Base-by-base conservation (phyloP, 2,888 invertebrate genomes). In the Asteroscopus sphinx region DNA sequence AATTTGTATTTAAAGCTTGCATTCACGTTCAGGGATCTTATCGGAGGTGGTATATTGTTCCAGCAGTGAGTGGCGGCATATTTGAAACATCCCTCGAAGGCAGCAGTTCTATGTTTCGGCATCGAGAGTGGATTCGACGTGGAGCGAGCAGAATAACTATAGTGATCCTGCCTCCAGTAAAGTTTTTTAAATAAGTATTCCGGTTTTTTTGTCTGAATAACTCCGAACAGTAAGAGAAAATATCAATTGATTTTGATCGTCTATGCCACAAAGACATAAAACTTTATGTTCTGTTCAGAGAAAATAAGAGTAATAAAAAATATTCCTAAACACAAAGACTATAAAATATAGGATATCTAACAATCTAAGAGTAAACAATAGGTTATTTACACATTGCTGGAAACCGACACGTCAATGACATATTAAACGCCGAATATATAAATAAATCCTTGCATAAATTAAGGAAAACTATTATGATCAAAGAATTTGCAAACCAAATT, bases 221-320 rank as follows among this genome's bases (percentile, higher is more conserved):
- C n/a, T n/a, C n/a, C n/a, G n/a, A n/a, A n/a, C n/a, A n/a, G n/a
- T n/a, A 16, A 28, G 6, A 40, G 28, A 40, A 41, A 16, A 58
- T 46, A 40, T 15, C 8, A 15, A 59, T 28, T 48, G 46, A 58
- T 72, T 73, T 57, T 59, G 16, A 61, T 49, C 15, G 44, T 28
- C 33, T 42, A 58, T 21, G 8, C 35, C 54, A 62, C 58, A 52
- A 30, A 45, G 6, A 33, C 52, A 51, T 73, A 57, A 73, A 62
- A 60, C 7, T 55, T 62, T 52, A 66, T 35, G 40, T 5, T 30
- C 32, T 52, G 28, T 69, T 42, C 44, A 26, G 33, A 60, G 33
- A 58, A 60, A 61, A 64, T 53, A 44, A 37, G 51, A 33, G 25
- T 62, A 57, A 62, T 69, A 72, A 66, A 72, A 70, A 56, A 52